phyloP scores from a whole-genome alignment of 2,888 invertebrate genomes.

The Strigamia crassipes region DNA sequence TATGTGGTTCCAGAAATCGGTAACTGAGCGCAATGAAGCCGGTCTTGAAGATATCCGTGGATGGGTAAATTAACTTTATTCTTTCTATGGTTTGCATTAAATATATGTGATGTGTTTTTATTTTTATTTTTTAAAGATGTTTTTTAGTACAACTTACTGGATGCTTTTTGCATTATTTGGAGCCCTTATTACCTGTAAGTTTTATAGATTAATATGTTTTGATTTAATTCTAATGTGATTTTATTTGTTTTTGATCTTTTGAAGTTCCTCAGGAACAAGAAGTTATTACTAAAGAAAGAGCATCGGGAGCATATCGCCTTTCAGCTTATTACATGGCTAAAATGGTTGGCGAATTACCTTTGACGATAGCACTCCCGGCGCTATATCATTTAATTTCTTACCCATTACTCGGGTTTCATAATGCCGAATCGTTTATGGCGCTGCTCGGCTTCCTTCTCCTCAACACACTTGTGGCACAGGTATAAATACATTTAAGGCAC shows the following conservation, averaged over 20 bases:
- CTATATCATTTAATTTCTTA: slow-evolving; percentile 77
- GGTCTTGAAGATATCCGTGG: slow-evolving; percentile 77
- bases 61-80: slow-evolving; percentile 59
- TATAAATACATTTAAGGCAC: slow-evolving; percentile 53
- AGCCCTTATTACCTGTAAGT: slow-evolving; percentile 77
- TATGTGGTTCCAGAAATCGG: slow-evolving; percentile 70
- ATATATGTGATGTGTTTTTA: background rate
- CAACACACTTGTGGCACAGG: slow-evolving; percentile 75
- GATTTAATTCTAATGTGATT: background rate
- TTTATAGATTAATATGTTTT: background rate
- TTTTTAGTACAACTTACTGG: slow-evolving; percentile 81
- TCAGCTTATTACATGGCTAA: slow-evolving; percentile 81
- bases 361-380: slow-evolving; percentile 74
- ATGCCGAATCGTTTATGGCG: slow-evolving; percentile 70
- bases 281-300: slow-evolving; percentile 78
- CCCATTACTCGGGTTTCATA: slow-evolving; percentile 73
- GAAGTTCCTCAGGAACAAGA: slow-evolving; percentile 77
- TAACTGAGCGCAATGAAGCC: slow-evolving; percentile 72
- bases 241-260: slow-evolving; percentile 51
- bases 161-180: slow-evolving; percentile 79
- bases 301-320: slow-evolving; percentile 76
- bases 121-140: slow-evolving; percentile 65
- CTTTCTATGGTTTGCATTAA: background rate
- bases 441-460: slow-evolving; percentile 71
- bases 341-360: slow-evolving; percentile 77